Conservation (phyloP, 2,113 vertebrate species). For the Psammodynastes pulverulentus region DNA sequence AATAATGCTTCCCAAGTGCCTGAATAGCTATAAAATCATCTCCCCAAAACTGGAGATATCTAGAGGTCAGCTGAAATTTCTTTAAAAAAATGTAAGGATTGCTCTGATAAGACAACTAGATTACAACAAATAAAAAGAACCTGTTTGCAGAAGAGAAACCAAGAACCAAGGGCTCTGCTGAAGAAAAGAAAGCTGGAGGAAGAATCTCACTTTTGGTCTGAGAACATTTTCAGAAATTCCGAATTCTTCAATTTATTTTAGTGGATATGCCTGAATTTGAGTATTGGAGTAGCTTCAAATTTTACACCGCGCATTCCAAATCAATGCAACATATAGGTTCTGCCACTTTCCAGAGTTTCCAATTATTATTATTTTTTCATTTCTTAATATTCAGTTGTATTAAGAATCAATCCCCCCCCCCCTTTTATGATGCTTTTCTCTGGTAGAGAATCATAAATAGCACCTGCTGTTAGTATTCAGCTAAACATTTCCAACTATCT, state of each 20-base stretch:
- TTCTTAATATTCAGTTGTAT: background rate
- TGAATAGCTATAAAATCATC: background rate
- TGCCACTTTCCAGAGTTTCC: background rate
- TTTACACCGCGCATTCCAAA: background rate
- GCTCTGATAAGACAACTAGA: background rate
- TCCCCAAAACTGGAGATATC: background rate
- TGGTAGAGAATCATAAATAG: background rate
- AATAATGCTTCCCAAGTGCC: background rate
- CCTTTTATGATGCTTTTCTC: background rate
- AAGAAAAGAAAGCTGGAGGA: background rate
- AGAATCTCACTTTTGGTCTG: background rate
- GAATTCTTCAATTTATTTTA: background rate
- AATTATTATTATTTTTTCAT: background rate
- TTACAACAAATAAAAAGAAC: background rate
- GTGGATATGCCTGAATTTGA: background rate
- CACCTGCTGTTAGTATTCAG: background rate
- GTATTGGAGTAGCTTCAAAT: background rate
- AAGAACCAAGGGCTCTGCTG: background rate
- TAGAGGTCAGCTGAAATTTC: background rate
- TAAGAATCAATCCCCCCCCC: background rate
- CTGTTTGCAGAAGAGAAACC: background rate
- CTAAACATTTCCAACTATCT: too few relatives aligned
- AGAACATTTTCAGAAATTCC: background rate
- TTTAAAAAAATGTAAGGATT: background rate
- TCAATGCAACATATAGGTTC: background rate